A percentile compares a stretch with the other conserved stretches of the same genome.
These are phyloP conservation scores for Tortrix viridana DNA, from an alignment of 2,888 invertebrate genomes.

Conservation along the genomic window DNA sequence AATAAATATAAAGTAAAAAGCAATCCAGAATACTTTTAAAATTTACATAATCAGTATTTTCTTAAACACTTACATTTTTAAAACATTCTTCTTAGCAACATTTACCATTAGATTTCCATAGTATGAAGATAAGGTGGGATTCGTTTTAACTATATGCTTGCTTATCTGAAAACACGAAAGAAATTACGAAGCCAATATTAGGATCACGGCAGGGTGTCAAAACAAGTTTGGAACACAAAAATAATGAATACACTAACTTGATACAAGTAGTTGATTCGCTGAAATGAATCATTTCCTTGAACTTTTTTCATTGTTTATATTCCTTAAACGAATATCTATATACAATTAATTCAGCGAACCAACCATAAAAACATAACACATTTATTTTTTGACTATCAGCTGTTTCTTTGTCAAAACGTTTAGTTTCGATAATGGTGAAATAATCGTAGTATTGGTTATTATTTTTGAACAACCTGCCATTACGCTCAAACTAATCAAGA, in stretches of 20 bases:
- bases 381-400: neutral
- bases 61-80: slow-evolving; percentile 78
- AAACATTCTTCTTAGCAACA: slow-evolving; percentile 85
- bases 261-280: slow-evolving; percentile 88
- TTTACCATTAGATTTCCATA: slow-evolving; percentile 82
- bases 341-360: neutral
- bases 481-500: no score
- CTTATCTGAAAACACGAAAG: slow-evolving; percentile 72
- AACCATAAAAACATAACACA: neutral
- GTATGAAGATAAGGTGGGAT: slow-evolving; percentile 77
- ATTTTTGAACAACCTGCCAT: no score
- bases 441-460: no score
- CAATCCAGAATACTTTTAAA: no score
- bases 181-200: neutral
- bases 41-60: no score
- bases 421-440: neutral
- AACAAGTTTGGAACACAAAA: no score
- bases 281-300: slow-evolving; percentile 87
- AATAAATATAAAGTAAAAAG: no score
- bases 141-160: slow-evolving; percentile 67
- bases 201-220: neutral
- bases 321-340: neutral
- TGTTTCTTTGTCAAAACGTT: neutral
- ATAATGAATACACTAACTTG: slow-evolving; percentile 74
- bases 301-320: slow-evolving; percentile 78